Evolutionary conservation across 2,888 invertebrate genomes (phyloP), one percentile per base, ranked within the genome.

Genomic region (Caenorhabditis zanzibari): DNA sequence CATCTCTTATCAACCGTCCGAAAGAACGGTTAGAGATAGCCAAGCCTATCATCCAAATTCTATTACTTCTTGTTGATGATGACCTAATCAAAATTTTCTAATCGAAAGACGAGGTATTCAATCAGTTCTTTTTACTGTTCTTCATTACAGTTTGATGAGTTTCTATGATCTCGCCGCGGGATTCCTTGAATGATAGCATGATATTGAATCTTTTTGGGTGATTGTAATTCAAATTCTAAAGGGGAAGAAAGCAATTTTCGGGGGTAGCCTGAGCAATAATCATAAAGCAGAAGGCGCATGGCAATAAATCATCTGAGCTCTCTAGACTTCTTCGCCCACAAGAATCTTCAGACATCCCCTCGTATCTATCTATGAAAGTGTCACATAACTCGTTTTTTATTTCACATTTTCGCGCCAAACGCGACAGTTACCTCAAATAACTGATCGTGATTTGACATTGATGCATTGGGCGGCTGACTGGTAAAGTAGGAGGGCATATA

Each of bases 391-490:
- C 47, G 72, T 80, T 72, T 64, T 47, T 59, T 58, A 16, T 38
- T 35, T 19, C 52, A 26, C 28, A 44, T 66, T 72, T 80, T 80
- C 73, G 73, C 80, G 80, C 80, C 80, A 68, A 72, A 80, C 58
- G 73, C 73, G 73, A 64, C 73, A 73, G 80, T 77, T 79, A 79
- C 79, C 79, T 79, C 79, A 61, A 69, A 77, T 69, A 71, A 77
- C 77, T 77, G 77, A 77, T 77, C 66, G 61, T 64, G 64, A 72
- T 80, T 61, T 80, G 80, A 80, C 80, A 66, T 72, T 80, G 79
- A 73, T 80, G 73, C 73, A 80, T 73, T 26, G 56, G n/a, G 73
- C 61, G 73, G 80, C 24, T 64, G 76, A 56, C 28, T 59, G 16
- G 52, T 41, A 66, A 59, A 72, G 19, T n/a, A n/a, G 64, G 58